These are phyloP conservation scores for Orchesella cincta DNA, from an alignment of 1,140 invertebrate genomes.

Conservation along the genomic window DNA sequence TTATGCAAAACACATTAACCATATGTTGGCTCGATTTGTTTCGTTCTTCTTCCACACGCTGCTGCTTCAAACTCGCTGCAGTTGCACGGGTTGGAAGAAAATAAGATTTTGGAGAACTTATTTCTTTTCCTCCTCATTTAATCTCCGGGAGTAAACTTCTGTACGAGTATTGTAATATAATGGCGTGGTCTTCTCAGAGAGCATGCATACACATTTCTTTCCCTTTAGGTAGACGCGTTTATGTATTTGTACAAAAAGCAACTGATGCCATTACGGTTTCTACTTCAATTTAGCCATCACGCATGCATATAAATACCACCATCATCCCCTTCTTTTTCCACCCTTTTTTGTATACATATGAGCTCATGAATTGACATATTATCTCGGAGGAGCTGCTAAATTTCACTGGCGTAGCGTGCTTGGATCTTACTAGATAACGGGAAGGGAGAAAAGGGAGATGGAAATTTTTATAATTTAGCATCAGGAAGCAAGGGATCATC, in stretches of 20 bases:
- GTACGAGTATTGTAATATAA: neutral
- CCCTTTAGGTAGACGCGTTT: neutral
- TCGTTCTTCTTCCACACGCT: neutral
- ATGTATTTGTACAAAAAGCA: too few relatives aligned
- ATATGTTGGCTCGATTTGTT: neutral
- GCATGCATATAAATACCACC: neutral
- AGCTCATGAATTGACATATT: neutral
- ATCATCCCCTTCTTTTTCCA: neutral
- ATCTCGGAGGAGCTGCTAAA: neutral
- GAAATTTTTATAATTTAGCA: neutral
- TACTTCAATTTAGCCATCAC: neutral
- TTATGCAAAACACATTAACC: neutral
- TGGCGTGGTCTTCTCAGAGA: neutral
- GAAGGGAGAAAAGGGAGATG: neutral
- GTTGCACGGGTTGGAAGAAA: too few relatives aligned
- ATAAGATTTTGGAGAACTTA: neutral
- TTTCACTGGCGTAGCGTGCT: neutral
- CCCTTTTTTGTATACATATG: conserved; percentile 10
- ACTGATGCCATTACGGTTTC: neutral
- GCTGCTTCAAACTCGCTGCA: too few relatives aligned
- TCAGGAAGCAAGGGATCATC: neutral
- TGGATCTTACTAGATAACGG: neutral
- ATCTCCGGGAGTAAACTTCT: neutral
- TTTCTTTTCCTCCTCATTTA: neutral
- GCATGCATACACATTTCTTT: neutral